A percentile compares a stretch with the other conserved stretches of the same genome.
Evolutionary conservation across 1,140 invertebrate genomes (phyloP).

Genomic region (Apis laboriosa): DNA sequence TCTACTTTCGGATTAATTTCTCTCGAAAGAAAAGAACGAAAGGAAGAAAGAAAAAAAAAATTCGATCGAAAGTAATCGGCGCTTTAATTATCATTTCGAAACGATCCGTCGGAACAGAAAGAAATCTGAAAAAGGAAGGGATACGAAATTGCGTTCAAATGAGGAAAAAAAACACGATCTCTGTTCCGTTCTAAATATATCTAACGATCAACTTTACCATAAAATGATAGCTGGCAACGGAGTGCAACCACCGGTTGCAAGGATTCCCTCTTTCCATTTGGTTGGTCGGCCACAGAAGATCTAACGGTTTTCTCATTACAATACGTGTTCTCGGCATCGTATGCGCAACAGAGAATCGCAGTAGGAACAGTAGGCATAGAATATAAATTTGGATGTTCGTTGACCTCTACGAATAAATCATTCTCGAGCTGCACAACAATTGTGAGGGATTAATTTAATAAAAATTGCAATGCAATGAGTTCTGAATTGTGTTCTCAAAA

Average conservation of each 20-base stretch:
- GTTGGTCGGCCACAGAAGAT: constrained; percentile 46
- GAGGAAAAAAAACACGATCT: constrained; percentile 45
- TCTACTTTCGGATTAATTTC: too few species aligned
- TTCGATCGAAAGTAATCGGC: background rate
- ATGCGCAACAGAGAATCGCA: constrained; percentile 1
- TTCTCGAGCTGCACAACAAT: background rate
- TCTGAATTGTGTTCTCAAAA: too few species aligned
- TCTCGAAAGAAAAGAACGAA: too few species aligned
- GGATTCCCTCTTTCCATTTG: constrained; percentile 56
- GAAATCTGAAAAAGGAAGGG: background rate
- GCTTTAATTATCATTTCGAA: background rate
- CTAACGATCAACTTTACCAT: constrained; percentile 27
- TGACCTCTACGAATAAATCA: constrained; percentile 22
- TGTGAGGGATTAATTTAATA: too few species aligned
- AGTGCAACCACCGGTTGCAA: constrained; percentile 38
- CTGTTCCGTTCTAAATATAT: constrained; percentile 65
- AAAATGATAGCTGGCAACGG: constrained; percentile 17
- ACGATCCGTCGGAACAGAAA: background rate
- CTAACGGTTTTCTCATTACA: constrained; percentile 48
- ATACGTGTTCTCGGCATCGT: background rate
- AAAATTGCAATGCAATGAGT: too few species aligned
- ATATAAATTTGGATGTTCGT: constrained; percentile 35
- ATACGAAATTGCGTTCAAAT: constrained; percentile 3
- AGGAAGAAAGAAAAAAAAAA: background rate
- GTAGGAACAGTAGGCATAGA: background rate